A percentile compares a stretch with the other conserved stretches of the same genome.
Evolutionary conservation across 2,113 vertebrate species (phyloP).

Genomic region (Garra rufa): DNA sequence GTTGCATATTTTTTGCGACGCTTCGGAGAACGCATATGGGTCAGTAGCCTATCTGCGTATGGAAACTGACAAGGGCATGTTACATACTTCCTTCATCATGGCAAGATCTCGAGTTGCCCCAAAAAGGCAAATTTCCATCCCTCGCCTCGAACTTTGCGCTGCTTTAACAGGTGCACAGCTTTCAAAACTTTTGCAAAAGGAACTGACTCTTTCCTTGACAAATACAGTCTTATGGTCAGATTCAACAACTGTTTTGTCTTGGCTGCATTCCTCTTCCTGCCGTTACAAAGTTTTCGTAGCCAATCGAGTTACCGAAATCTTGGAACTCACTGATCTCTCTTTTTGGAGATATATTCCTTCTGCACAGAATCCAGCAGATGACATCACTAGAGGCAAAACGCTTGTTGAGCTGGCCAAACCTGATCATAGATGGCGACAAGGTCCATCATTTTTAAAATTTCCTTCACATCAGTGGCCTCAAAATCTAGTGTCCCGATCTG

Average conservation of each 20-base stretch:
- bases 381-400: not conserved
- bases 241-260: not conserved
- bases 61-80: not conserved
- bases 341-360: not conserved
- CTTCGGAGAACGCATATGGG: not conserved
- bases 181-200: not conserved
- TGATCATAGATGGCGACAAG: not conserved
- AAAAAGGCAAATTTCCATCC: constrained; percentile 11
- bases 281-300: not conserved
- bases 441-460: not conserved
- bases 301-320: not conserved
- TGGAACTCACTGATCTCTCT: not conserved
- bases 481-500: not conserved
- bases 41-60: not conserved
- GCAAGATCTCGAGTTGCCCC: not conserved
- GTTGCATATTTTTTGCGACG: not conserved
- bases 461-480: not conserved
- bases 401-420: not conserved
- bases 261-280: not conserved
- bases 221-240: not conserved
- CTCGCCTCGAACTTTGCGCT: not conserved
- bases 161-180: not conserved
- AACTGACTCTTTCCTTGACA: not conserved
- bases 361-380: not conserved
- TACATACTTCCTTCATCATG: not conserved